phyloP scores from a whole-genome alignment of 37 sponge, comb jelly and placozoan species.

The Aplysina aerophoba region DNA sequence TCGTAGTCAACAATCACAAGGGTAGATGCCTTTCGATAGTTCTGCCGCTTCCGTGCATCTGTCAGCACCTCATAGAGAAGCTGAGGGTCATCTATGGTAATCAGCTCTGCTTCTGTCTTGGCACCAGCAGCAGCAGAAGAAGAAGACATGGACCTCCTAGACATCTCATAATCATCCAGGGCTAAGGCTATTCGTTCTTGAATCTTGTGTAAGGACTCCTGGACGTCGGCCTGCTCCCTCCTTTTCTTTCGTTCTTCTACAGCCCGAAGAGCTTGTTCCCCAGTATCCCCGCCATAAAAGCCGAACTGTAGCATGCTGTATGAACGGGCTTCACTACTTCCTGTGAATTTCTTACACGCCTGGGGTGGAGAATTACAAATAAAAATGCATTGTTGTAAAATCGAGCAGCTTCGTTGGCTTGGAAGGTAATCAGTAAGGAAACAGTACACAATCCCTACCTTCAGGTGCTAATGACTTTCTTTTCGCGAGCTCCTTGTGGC shows the following conservation, averaged over 20 bases:
- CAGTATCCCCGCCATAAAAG: neutral
- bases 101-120: slow-evolving; percentile 24
- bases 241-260: slow-evolving; percentile 40
- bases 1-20: slow-evolving; percentile 64
- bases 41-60: slow-evolving; percentile 36
- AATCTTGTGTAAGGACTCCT: slow-evolving; percentile 44
- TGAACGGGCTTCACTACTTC: no score
- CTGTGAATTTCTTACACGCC: no score
- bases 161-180: slow-evolving; percentile 39
- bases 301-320: neutral
- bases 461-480: no score
- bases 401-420: no score
- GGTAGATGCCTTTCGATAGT: slow-evolving; percentile 55
- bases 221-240: slow-evolving; percentile 48
- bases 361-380: no score
- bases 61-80: slow-evolving; percentile 56
- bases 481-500: no score
- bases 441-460: no score
- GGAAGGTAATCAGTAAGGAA: no score
- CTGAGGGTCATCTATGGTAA: slow-evolving; percentile 44
- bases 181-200: slow-evolving; percentile 48
- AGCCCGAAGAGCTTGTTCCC: slow-evolving; percentile 22
- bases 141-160: neutral
- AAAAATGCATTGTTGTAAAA: no score
- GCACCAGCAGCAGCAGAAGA: neutral